These are phyloP conservation scores for Pandion haliaetus DNA, from an alignment of 2,113 vertebrate genomes.

Conservation along the genomic window DNA sequence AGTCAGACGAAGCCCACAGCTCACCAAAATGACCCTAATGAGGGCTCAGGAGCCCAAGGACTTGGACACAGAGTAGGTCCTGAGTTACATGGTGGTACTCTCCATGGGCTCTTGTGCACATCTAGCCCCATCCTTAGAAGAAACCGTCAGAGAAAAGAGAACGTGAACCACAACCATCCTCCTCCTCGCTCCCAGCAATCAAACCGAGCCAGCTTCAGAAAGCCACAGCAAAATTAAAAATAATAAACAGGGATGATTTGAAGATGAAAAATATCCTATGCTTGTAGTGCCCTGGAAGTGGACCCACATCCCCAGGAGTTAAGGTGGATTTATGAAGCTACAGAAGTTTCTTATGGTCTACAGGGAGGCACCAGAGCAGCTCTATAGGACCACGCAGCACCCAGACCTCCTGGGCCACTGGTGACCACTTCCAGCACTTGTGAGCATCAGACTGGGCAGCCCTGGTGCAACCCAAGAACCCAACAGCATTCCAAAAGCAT, in stretches of 20 bases:
- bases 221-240: not conserved
- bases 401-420: not conserved
- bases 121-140: not conserved
- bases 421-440: not conserved
- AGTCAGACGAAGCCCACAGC: not conserved
- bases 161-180: not conserved
- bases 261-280: fast-evolving
- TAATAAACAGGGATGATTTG: not conserved
- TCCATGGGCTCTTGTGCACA: not conserved
- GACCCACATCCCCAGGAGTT: not conserved
- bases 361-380: not conserved
- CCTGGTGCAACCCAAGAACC: not conserved
- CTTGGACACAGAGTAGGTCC: not conserved
- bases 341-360: not conserved
- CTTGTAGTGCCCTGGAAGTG: fast-evolving
- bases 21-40: fast-evolving
- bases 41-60: fast-evolving
- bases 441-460: not conserved
- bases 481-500: fast-evolving
- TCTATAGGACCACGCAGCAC: not conserved
- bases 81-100: fast-evolving
- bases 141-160: not conserved
- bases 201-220: not conserved
- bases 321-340: not conserved
- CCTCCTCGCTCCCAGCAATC: not conserved